Evolutionary conservation across 2,797 vertebrate genomes (phyloP).

Genomic region (Carduelis carduelis): DNA sequence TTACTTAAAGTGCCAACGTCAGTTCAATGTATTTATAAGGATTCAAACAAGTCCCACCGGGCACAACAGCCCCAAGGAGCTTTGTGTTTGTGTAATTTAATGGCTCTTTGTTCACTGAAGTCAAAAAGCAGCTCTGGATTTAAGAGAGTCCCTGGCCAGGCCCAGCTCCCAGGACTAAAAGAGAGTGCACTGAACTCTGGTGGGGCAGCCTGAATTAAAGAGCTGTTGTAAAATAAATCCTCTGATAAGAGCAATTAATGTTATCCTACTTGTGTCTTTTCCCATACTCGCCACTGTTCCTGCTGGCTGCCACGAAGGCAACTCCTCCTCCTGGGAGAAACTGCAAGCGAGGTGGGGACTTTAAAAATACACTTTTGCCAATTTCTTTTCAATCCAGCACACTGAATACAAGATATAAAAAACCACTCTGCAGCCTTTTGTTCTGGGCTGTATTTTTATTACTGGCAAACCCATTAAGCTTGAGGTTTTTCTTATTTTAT

Average conservation of each 20-base stretch:
- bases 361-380: background rate
- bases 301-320: conserved; percentile 70
- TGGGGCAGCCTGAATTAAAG: background rate
- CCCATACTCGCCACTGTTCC: conserved; percentile 4
- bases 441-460: conserved; percentile 46
- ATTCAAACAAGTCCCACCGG: background rate
- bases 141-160: background rate
- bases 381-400: conserved; percentile 9
- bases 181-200: background rate
- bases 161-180: background rate
- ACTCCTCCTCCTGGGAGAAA: conserved; percentile 59
- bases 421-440: conserved; percentile 4
- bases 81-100: background rate
- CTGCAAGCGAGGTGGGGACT: background rate
- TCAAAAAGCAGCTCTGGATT: background rate
- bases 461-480: conserved; percentile 39
- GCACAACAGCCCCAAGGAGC: background rate
- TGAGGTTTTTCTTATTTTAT: conserved; percentile 64
- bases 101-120: background rate
- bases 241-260: conserved; percentile 48
- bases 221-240: background rate
- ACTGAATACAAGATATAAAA: background rate
- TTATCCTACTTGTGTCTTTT: conserved; percentile 69
- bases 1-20: conserved; percentile 15
- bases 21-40: conserved; percentile 12